Conservation (phyloP, 2,797 vertebrate genomes). For the Diplodus puntazzo region DNA sequence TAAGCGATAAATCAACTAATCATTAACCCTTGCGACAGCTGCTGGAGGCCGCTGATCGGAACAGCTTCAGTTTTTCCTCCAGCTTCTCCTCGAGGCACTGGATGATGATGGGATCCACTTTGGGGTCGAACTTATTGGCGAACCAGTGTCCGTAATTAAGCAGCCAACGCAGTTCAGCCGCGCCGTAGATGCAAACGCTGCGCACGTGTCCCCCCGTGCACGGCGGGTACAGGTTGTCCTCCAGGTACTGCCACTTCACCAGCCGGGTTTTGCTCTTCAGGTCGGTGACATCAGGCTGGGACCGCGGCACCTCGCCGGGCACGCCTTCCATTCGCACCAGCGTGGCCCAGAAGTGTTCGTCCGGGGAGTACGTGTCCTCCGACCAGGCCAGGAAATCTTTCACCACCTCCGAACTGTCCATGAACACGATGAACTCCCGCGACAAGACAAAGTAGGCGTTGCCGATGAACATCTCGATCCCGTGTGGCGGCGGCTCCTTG, state of each 20-base stretch:
- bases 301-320: slow-evolving; percentile 88
- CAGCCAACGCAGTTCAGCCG: slow-evolving; percentile 91
- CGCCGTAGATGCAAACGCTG: slow-evolving; percentile 93
- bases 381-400: slow-evolving; percentile 93
- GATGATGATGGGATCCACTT: slow-evolving; percentile 91
- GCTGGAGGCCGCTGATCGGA: slow-evolving; percentile 52
- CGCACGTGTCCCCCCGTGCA: slow-evolving; percentile 91
- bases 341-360: slow-evolving; percentile 97
- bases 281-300: slow-evolving; percentile 89
- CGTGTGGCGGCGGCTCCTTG: slow-evolving; percentile 87
- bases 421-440: slow-evolving; percentile 84
- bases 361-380: slow-evolving; percentile 93
- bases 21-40: slow-evolving; percentile 2
- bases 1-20: neutral
- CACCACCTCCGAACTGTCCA: slow-evolving; percentile 80
- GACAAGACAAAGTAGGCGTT: slow-evolving; percentile 95
- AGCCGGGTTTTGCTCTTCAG: slow-evolving; percentile 92
- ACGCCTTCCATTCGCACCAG: slow-evolving; percentile 89
- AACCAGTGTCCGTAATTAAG: slow-evolving; percentile 93
- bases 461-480: slow-evolving; percentile 91
- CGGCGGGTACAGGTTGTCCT: slow-evolving; percentile 87
- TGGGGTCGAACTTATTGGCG: slow-evolving; percentile 94
- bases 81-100: slow-evolving; percentile 94
- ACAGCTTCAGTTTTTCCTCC: slow-evolving; percentile 83
- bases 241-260: slow-evolving; percentile 94